These are phyloP conservation scores for Meloidogyne exigua DNA, from an alignment of 1,140 invertebrate genomes.

Conservation along the genomic window DNA sequence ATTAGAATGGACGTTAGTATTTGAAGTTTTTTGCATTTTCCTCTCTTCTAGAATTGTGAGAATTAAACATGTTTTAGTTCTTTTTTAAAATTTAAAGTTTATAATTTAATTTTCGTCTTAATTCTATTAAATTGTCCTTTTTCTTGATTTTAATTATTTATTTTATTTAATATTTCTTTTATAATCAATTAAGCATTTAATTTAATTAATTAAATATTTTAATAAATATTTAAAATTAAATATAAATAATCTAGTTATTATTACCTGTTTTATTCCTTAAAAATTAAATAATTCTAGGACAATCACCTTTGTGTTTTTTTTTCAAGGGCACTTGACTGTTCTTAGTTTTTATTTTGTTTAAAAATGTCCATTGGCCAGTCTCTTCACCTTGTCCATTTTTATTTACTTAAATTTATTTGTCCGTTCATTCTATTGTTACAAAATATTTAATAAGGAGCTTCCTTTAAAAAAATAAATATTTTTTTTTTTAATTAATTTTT, in stretches of 20 bases:
- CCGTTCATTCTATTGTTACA: not conserved
- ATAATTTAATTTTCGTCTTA: too few relatives aligned
- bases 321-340: not conserved
- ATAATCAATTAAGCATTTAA: too few relatives aligned
- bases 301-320: not conserved
- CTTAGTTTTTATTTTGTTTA: not conserved
- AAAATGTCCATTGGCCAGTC: not conserved
- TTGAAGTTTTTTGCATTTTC: too few relatives aligned
- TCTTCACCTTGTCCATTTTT: not conserved
- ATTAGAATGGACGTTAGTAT: too few relatives aligned
- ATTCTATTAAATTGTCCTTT: too few relatives aligned
- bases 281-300: not conserved
- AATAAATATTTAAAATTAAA: too few relatives aligned
- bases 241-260: not conserved
- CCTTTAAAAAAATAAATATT: not conserved
- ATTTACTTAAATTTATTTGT: slow-evolving; percentile 1
- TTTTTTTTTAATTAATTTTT: not conserved
- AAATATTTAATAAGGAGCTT: not conserved
- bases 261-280: not conserved
- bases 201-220: too few relatives aligned
- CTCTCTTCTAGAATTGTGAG: too few relatives aligned
- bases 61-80: too few relatives aligned
- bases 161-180: too few relatives aligned
- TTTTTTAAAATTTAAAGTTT: too few relatives aligned
- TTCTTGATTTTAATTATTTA: too few relatives aligned